Conservation (phyloP, 2,797 vertebrate species). For the Sylvia borin region DNA sequence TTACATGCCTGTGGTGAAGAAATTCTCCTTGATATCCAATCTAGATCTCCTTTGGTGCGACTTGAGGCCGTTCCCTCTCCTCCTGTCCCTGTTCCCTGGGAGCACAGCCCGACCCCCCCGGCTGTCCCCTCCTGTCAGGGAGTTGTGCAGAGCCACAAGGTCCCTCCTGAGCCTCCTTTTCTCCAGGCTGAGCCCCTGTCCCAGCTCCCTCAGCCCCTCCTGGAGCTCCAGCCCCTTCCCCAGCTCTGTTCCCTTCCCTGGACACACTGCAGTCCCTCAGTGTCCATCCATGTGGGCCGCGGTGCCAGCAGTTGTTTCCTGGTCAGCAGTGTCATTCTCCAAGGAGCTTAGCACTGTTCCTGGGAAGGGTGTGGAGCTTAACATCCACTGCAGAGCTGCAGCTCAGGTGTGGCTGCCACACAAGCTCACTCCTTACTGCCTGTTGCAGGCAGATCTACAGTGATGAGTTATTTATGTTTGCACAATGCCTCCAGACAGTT, state of each 20-base stretch:
- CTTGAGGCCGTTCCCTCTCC: accelerated
- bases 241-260: not conserved
- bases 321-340: not conserved
- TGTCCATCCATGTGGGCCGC: accelerated
- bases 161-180: not conserved
- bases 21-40: not conserved
- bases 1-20: not conserved
- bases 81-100: not conserved
- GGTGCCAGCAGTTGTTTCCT: not conserved
- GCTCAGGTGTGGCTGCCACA: not conserved
- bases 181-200: not conserved
- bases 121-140: not conserved
- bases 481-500: not conserved
- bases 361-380: not conserved
- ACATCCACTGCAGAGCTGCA: accelerated
- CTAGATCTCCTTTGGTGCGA: not conserved
- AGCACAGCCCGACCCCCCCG: accelerated
- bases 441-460: not conserved
- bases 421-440: not conserved
- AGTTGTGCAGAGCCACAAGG: not conserved
- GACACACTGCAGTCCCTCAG: accelerated
- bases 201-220: not conserved
- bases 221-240: not conserved
- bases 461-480: not conserved
- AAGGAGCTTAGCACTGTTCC: not conserved